Base-by-base conservation (phyloP, 2,113 vertebrate species). In the Diadophis punctatus region DNA sequence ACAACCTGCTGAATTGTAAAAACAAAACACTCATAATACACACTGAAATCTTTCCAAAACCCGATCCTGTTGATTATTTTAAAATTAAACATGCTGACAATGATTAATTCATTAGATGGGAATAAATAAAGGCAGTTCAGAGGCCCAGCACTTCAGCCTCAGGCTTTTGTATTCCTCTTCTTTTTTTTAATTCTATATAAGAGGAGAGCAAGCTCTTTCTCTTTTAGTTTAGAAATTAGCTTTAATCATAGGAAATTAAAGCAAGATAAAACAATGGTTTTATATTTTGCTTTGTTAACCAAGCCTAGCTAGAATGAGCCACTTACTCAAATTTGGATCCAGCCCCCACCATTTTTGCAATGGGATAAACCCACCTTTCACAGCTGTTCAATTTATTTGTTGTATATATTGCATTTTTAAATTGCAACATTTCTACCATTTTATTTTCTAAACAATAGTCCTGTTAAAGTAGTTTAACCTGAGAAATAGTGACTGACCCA, bases 1-100 rank as follows among this genome's bases (percentile, higher is more conserved):
- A 55, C n/a, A 80, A 74, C 86, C 87, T 84, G 51, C 51, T 89
- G 68, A 84, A 74, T 53, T 84, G 80, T 51, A 92, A 92, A 92
- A 92, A 53, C 12, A 84, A 85, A 84, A 30, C 34, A 88, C 34
- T 30, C 49, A 88, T 43, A 53, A 55, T 11, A 56, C 25, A 88
- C 16, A 89, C 2, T 30, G 49, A 23, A 30, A 34, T 43, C 51
- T 85, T 89, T 22, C 8, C 34, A 25, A 74, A 58, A 89, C 8
- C 58, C 3, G 49, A 56, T 46, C 27, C 51, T 84, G 25, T 39
- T 68, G 39, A 51, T 87, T 86, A 4, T 18, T 91, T 30, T 55
- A 86, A 86, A 48, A 43, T 27, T 48, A 48, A 86, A 53, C 49
- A 58, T 30, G 10, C 48, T 27, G 43, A 53, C 20, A 20, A 49